Conservation (phyloP, 2,797 vertebrate genomes). For the Eleutherodactylus coqui region DNA sequence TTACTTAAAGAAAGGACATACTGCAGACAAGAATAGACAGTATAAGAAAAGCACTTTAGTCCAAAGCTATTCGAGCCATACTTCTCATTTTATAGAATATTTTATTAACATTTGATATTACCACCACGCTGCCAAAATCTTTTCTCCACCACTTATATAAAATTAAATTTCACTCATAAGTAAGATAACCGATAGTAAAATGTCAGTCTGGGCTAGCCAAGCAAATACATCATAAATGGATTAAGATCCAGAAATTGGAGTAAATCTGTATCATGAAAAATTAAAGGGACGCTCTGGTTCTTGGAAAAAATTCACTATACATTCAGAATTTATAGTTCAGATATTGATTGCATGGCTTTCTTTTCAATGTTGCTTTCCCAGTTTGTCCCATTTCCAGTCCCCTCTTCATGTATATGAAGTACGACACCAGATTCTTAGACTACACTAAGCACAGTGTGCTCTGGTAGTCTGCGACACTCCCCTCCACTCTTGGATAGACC, state of each 20-base stretch:
- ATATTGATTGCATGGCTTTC: too few relatives aligned
- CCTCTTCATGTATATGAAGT: too few relatives aligned
- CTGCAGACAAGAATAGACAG: not conserved
- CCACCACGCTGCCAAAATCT: slow-evolving; percentile 14
- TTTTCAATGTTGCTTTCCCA: too few relatives aligned
- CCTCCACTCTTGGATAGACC: too few relatives aligned
- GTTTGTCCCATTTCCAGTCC: too few relatives aligned
- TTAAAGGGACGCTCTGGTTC: too few relatives aligned
- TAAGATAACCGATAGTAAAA: slow-evolving; percentile 4
- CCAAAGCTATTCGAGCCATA: not conserved
- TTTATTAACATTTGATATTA: slow-evolving; percentile 10
- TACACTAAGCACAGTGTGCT: too few relatives aligned
- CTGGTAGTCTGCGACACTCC: too few relatives aligned
- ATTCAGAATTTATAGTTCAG: too few relatives aligned
- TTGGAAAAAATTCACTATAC: too few relatives aligned
- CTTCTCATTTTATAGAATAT: slow-evolving; percentile 14
- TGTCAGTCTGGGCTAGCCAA: slow-evolving; percentile 2
- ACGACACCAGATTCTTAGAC: too few relatives aligned
- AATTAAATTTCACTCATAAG: not conserved
- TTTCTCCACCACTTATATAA: not conserved
- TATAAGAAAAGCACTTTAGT: not conserved
- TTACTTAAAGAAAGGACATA: not conserved
- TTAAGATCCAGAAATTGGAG: not conserved
- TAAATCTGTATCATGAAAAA: not conserved
- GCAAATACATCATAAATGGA: not conserved